Conservation (phyloP, 2,888 invertebrate genomes). For the Melieria picta region DNA sequence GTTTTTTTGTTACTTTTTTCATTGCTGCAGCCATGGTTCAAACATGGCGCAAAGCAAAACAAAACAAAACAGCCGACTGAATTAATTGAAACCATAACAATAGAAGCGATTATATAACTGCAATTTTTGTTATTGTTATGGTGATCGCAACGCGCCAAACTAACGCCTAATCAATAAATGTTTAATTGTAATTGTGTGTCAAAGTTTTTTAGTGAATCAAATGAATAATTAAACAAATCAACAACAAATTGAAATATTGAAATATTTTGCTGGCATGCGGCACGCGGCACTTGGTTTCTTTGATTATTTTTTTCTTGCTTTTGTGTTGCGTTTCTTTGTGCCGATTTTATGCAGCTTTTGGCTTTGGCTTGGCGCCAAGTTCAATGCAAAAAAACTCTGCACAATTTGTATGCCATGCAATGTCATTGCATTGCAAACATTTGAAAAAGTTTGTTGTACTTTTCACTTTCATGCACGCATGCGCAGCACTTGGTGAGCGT, state of each 20-base stretch:
- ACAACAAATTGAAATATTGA: too few relatives aligned
- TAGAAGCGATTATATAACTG: neutral
- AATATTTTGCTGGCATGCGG: neutral
- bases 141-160: too few relatives aligned
- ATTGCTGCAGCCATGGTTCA: too few relatives aligned
- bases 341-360: neutral
- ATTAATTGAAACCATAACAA: neutral
- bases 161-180: too few relatives aligned
- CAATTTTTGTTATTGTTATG: neutral
- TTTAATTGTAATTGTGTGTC: too few relatives aligned
- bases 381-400: conserved; percentile 31
- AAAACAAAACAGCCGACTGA: neutral
- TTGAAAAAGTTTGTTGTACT: conserved; percentile 13
- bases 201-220: too few relatives aligned
- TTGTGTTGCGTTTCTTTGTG: conserved; percentile 6
- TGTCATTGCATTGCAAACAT: neutral
- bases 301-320: neutral
- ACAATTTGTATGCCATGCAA: conserved; percentile 3
- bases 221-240: too few relatives aligned
- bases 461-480: conserved; percentile 26
- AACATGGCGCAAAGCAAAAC: too few relatives aligned
- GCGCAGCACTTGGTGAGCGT: neutral
- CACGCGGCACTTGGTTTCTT: neutral
- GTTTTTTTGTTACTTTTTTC: too few relatives aligned
- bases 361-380: conserved; percentile 38